These are phyloP conservation scores for Adineta ricciae DNA, from an alignment of 2,888 invertebrate genomes.

Conservation along the genomic window DNA sequence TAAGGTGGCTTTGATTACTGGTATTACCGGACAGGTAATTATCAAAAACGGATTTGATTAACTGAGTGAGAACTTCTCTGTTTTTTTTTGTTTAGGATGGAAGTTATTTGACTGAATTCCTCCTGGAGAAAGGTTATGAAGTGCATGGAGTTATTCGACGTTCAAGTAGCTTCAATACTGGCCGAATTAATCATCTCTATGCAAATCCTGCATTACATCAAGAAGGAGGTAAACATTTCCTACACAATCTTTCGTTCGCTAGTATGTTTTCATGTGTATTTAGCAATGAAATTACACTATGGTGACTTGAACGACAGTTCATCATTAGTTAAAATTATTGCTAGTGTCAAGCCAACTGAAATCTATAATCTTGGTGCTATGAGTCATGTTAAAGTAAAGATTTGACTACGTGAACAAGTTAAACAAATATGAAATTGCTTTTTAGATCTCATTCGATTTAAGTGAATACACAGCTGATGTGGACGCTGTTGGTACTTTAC, in stretches of 20 bases:
- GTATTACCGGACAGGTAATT: constrained; percentile 76
- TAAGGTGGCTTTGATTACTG: constrained; percentile 74
- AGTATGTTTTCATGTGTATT: not conserved
- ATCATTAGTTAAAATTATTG: constrained; percentile 76
- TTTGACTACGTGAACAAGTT: not conserved
- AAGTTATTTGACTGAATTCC: constrained; percentile 85
- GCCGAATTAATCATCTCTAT: constrained; percentile 87
- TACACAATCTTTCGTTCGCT: too few species aligned
- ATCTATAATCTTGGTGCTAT: constrained; percentile 97
- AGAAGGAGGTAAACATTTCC: constrained; percentile 45
- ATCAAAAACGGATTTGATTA: not conserved
- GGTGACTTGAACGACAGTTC: constrained; percentile 97
- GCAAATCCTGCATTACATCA: constrained; percentile 76
- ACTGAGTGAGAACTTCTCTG: too few species aligned
- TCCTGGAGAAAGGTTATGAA: constrained; percentile 76
- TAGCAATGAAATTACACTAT: constrained; percentile 78
- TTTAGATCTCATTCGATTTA: constrained; percentile 74
- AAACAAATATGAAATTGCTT: not conserved
- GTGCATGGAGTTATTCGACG: constrained; percentile 81
- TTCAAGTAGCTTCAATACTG: constrained; percentile 89
- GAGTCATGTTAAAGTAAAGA: constrained; percentile 74
- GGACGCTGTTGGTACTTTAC: constrained; percentile 48
- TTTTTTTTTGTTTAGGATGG: constrained; percentile 59
- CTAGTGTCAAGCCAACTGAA: constrained; percentile 70
- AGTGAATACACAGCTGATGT: constrained; percentile 94